Base-by-base conservation (phyloP, 2,888 invertebrate species). In the Eupithecia centaureata region DNA sequence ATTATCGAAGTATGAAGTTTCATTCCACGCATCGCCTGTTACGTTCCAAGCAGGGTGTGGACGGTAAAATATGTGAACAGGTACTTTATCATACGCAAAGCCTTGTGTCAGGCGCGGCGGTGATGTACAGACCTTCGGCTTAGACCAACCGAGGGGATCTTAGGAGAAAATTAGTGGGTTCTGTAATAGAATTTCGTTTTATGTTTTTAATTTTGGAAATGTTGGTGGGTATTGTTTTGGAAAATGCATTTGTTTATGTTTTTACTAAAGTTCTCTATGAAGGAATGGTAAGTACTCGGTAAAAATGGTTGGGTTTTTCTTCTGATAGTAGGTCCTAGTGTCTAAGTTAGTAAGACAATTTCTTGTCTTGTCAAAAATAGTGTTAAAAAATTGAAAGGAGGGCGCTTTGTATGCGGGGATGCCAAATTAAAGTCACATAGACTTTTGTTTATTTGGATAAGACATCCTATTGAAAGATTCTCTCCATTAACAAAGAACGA, bases 51-150 rank as follows among this genome's bases (percentile, higher is more conserved):
- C 83, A 79, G 83, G 85, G 85, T 82, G 86, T 81, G 83, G 85
- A 83, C 89, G 87, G 90, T 89, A 90, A 91, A 91, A 90, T 89
- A 91, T 87, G 87, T 85, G 89, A 89, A 87, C 90, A 88, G 92
- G 91, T 89, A 82, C 91, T 92, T 90, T 80, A 91, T 92, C 91
- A 92, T 87, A 75, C 76, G 86, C 81, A 91, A 92, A 92, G 90
- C 91, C 90, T 82, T 72, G 85, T 90, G 91, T 91, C 91, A 86
- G 78, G 78, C 83, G 81, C 77, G 80, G 84, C 83, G 85, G 86
- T 90, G 91, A 91, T 89, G 90, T 89, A 91, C 88, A 86, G 80
- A 85, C 57, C 57, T 32, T 15, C 15, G 57, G 57, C 57, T 57
- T 57, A 57, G n/a, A 18, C 32, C 32, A 57, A 32, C 52, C 27